phyloP scores from a whole-genome alignment of 2,888 invertebrate species.

The Blastobasis lacticolella region DNA sequence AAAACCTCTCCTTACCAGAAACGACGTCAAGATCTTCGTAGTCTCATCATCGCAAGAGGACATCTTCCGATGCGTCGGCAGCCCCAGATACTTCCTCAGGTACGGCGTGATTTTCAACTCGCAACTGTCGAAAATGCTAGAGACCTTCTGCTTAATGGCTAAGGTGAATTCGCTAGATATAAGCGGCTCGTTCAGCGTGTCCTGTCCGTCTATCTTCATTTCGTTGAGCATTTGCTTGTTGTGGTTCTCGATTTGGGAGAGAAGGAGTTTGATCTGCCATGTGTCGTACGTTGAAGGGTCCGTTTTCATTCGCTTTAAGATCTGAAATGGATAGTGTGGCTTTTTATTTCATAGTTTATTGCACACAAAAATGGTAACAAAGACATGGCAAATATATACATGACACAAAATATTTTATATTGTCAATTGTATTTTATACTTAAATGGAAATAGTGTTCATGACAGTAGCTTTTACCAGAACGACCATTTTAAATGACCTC shows the following conservation, averaged over 20 bases:
- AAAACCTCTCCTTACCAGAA: constrained; percentile 44
- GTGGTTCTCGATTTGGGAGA: constrained; percentile 69
- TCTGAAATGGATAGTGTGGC: constrained; percentile 46
- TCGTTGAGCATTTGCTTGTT: constrained; percentile 29
- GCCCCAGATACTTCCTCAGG: constrained; percentile 67
- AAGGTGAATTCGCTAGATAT: constrained; percentile 76
- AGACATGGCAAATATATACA: no score
- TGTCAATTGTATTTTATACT: no score
- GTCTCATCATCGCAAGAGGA: constrained; percentile 36
- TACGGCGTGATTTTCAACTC: constrained; percentile 57
- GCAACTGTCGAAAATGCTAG: constrained; percentile 70
- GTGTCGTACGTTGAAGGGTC: constrained; percentile 74
- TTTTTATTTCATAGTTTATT: no score
- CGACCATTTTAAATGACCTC: no score
- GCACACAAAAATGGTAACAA: no score
- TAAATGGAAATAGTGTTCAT: no score
- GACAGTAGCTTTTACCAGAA: no score
- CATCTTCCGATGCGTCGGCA: constrained; percentile 42
- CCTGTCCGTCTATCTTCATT: constrained; percentile 48
- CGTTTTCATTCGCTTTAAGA: constrained; percentile 67
- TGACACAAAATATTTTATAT: no score
- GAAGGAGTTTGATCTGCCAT: constrained; percentile 84
- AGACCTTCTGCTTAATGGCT: constrained; percentile 75
- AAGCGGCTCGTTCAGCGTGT: constrained; percentile 49
- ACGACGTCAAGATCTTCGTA: constrained; percentile 64